phyloP scores from a whole-genome alignment of 2,888 invertebrate genomes.

The Alitta virens region DNA sequence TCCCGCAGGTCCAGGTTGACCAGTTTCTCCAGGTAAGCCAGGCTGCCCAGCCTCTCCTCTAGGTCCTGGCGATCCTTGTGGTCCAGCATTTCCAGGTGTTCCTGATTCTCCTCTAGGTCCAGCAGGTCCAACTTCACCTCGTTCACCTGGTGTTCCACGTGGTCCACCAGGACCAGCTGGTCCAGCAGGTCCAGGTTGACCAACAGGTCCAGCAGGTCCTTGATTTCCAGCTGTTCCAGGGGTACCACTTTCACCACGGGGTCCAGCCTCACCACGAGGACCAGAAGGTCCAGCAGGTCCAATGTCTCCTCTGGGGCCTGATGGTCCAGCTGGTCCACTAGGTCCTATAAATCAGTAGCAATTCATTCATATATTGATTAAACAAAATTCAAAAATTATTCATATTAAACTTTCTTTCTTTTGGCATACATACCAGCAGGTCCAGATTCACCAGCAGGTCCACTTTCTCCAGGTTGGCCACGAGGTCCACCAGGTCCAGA shows the following conservation, averaged over 20 bases:
- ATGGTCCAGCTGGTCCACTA: slow-evolving; percentile 7
- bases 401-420: background rate
- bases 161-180: slow-evolving; percentile 15
- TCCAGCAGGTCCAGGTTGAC: slow-evolving; percentile 9
- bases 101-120: slow-evolving; percentile 45
- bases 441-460: slow-evolving; percentile 55
- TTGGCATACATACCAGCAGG: background rate
- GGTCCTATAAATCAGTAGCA: slow-evolving; percentile 1
- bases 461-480: slow-evolving; percentile 54
- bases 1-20: slow-evolving; percentile 15
- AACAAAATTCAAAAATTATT: too few species aligned
- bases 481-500: slow-evolving; percentile 16
- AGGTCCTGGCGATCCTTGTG: slow-evolving; percentile 60
- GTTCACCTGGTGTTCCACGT: slow-evolving; percentile 11
- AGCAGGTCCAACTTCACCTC: background rate
- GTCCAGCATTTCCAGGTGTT: slow-evolving; percentile 63
- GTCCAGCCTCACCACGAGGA: slow-evolving; percentile 2
- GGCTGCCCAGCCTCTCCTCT: slow-evolving; percentile 15
- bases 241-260: slow-evolving; percentile 13
- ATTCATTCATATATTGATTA: background rate
- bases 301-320: background rate
- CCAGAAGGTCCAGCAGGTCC: slow-evolving; percentile 2
- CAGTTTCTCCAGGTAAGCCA: slow-evolving; percentile 20
- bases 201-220: background rate
- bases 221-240: background rate